Evolutionary conservation across 53 echinoderm and acorn worm genomes (phyloP).

Genomic region (Temnopleurus reevesii): DNA sequence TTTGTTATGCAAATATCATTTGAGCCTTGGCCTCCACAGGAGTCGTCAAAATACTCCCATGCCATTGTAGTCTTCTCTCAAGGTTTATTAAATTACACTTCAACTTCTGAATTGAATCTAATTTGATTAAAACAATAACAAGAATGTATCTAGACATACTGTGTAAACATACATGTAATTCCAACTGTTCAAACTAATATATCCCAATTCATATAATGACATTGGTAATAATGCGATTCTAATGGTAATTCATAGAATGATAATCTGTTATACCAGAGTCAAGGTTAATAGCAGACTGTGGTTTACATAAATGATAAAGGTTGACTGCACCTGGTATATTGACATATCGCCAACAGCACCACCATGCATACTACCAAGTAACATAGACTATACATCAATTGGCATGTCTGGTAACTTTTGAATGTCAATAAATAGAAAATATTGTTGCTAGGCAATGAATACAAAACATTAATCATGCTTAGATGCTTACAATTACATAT

Average conservation of each 20-base stretch:
- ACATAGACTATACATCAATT: neutral
- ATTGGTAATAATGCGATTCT: no score
- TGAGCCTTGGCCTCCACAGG: constrained; percentile 14
- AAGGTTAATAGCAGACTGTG: neutral
- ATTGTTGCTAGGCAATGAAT: neutral
- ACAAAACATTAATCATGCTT: constrained; percentile 9
- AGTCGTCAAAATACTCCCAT: constrained; percentile 17
- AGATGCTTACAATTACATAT: no score
- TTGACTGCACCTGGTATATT: neutral
- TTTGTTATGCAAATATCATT: constrained; percentile 39
- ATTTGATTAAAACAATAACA: no score
- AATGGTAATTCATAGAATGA: no score
- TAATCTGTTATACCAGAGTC: neutral
- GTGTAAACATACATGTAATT: no score
- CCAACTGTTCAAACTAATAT: no score
- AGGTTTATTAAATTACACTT: neutral
- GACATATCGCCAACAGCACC: neutral
- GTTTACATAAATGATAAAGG: neutral
- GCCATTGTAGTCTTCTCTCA: neutral
- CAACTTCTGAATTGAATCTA: no score
- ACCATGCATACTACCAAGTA: no score
- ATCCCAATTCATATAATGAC: no score
- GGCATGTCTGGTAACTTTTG: neutral
- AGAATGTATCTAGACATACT: no score
- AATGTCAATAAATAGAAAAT: neutral